Evolutionary conservation across 2,113 vertebrate genomes (phyloP).

Genomic region (Hippocampus guttulatus): DNA sequence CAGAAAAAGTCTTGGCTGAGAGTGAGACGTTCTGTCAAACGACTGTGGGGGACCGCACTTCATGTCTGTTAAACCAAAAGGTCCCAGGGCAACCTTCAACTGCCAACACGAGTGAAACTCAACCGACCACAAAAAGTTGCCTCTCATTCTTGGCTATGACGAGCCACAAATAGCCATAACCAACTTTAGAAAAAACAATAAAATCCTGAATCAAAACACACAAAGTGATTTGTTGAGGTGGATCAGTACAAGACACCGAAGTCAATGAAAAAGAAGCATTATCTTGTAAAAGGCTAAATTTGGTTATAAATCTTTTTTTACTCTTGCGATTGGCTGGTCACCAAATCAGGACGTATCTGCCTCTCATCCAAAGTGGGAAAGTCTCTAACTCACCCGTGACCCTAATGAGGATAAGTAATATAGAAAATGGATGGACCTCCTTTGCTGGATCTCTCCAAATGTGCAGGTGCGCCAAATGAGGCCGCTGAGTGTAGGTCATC

Average conservation of each 20-base stretch:
- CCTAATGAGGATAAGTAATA: not conserved
- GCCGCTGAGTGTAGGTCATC: conserved; percentile 20
- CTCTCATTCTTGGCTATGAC: conserved; percentile 16
- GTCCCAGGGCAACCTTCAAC: conserved; percentile 8
- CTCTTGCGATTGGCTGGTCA: not conserved
- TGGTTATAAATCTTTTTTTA: not conserved
- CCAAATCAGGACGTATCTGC: not conserved
- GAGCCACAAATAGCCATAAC: conserved; percentile 10
- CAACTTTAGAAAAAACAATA: not conserved
- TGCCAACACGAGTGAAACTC: conserved; percentile 34
- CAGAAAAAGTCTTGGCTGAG: too few species aligned
- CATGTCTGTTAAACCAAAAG: conserved; percentile 9
- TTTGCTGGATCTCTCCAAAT: not conserved
- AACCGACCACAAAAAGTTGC: conserved; percentile 19
- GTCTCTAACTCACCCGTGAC: not conserved
- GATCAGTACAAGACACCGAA: too few species aligned
- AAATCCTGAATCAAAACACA: too few species aligned
- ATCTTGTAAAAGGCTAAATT: not conserved
- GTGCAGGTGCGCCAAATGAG: not conserved
- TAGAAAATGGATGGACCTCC: not conserved
- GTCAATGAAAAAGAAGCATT: not conserved
- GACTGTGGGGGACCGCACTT: not conserved
- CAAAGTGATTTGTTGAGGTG: too few species aligned
- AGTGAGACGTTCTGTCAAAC: not conserved
- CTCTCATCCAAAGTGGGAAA: not conserved